A percentile compares a stretch with the other conserved stretches of the same genome.
Conservation (phyloP, 2,888 invertebrate species). For the Rutpela maculata region DNA sequence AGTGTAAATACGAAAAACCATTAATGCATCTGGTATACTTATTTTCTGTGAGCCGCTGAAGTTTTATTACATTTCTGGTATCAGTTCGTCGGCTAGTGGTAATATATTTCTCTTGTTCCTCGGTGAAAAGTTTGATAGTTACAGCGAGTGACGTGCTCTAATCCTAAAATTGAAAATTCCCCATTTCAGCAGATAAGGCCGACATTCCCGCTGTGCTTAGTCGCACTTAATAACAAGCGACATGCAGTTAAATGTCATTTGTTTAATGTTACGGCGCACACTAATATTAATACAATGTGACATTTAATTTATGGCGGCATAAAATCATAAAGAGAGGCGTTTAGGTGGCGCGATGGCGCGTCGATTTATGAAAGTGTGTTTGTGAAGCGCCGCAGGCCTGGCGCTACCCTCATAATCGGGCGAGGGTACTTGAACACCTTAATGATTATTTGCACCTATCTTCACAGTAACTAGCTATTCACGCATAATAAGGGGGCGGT, state of each 20-base stretch:
- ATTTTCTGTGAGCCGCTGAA: slow-evolving; percentile 23
- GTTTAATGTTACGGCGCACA: slow-evolving; percentile 63
- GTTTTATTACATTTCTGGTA: slow-evolving; percentile 35
- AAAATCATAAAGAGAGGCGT: slow-evolving; percentile 62
- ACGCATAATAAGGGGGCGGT: too few relatives aligned
- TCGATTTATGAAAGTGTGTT: slow-evolving; percentile 29
- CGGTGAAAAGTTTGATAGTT: slow-evolving; percentile 41
- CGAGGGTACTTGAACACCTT: slow-evolving; percentile 56
- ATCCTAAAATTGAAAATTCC: slow-evolving; percentile 54
- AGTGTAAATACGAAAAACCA: slow-evolving; percentile 4
- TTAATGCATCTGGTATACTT: slow-evolving; percentile 4
- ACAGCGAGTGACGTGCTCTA: slow-evolving; percentile 39
- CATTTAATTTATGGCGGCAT: slow-evolving; percentile 67
- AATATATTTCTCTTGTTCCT: slow-evolving; percentile 35
- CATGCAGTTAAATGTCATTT: slow-evolving; percentile 67
- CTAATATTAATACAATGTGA: slow-evolving; percentile 67
- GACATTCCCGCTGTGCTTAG: slow-evolving; percentile 50
- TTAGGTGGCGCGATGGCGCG: slow-evolving; percentile 52
- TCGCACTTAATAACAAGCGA: slow-evolving; percentile 61
- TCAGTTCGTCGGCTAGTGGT: slow-evolving; percentile 15
- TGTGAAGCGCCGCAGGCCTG: slow-evolving; percentile 54
- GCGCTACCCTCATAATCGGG: slow-evolving; percentile 65
- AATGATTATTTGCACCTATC: slow-evolving; percentile 2
- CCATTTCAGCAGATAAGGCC: slow-evolving; percentile 46
- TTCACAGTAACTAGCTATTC: not conserved